Percentiles rank a stretch among this genome's conserved stretches.
Conservation (phyloP, 2,113 vertebrate genomes). For the Hassar affinis region DNA sequence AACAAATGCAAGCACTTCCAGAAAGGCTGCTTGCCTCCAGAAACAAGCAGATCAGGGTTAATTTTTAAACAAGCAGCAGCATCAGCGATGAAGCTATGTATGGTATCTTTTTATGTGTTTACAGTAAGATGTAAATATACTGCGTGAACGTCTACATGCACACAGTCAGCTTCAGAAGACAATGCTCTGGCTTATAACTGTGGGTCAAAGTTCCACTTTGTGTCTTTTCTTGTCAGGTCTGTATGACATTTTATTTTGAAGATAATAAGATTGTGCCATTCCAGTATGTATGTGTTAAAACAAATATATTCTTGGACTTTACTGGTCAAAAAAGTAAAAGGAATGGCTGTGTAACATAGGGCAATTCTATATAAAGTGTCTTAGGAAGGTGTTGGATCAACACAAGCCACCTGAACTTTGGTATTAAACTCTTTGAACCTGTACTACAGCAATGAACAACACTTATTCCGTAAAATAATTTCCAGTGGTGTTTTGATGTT, state of each 20-base stretch:
- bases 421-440: background rate
- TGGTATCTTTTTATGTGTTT: conserved; percentile 23
- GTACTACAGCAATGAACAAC: background rate
- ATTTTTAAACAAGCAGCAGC: conserved; percentile 20
- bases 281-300: background rate
- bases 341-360: background rate
- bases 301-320: background rate
- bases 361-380: background rate
- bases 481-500: background rate
- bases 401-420: background rate
- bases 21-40: conserved; percentile 37
- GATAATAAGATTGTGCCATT: background rate
- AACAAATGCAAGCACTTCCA: conserved; percentile 46
- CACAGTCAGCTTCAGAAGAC: background rate
- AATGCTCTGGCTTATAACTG: background rate
- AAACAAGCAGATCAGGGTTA: conserved; percentile 10
- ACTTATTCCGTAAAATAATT: background rate
- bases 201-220: background rate
- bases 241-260: background rate
- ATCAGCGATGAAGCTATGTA: conserved; percentile 6
- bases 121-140: background rate
- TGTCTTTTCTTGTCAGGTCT: background rate
- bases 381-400: background rate
- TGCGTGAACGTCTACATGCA: background rate
- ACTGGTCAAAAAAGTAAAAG: background rate